Base-by-base conservation (phyloP, 2,113 vertebrate species). In the Mesitornis unicolor region DNA sequence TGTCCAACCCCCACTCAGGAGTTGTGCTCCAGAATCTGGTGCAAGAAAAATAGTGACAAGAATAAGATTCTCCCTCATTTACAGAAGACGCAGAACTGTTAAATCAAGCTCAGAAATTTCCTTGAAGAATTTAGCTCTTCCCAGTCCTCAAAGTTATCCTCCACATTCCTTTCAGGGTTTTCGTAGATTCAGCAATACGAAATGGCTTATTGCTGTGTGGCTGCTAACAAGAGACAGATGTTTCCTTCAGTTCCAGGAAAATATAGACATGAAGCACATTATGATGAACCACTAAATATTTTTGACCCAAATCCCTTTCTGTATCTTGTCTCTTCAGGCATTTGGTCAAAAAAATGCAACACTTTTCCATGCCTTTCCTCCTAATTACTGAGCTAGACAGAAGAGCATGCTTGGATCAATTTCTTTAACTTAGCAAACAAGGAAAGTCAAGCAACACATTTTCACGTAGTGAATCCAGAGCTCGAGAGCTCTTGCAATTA, bases 221-320 rank as follows among this genome's bases (percentile, higher is more conserved):
- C 83, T 95, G 83, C 90, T 96, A 97, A 93, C 74, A 68, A 78
- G 92, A 94, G 31, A 87, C 93, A 94, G 90, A 95, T 96, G 94
- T 96, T 95, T 67, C 80, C 29, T 57, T 65, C 73, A 71, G 71
- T 84, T 84, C 83, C 73, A 93, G 50, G 73, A 84, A 93, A 81
- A 76, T 29, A 40, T 25, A 95, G 88, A 89, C 90, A 90, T 31
- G 36, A 92, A 92, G 69, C 31, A 60, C 51, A 53, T 84, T 84
- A 50, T 48, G 80, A 92, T 68, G 85, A 92, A 80, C 83, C 75
- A 84, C 76, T 77, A 84, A 86, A 83, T 77, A 89, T 77, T 90
- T 93, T 57, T 93, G 70, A 70, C 85, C 87, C 59, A 20, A 73
- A 57, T 28, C 48, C 38, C 51, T 63, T 89, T 75, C 85, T 90